These are phyloP conservation scores for Megathymus violae DNA, from an alignment of 1,140 invertebrate genomes.

Conservation along the genomic window DNA sequence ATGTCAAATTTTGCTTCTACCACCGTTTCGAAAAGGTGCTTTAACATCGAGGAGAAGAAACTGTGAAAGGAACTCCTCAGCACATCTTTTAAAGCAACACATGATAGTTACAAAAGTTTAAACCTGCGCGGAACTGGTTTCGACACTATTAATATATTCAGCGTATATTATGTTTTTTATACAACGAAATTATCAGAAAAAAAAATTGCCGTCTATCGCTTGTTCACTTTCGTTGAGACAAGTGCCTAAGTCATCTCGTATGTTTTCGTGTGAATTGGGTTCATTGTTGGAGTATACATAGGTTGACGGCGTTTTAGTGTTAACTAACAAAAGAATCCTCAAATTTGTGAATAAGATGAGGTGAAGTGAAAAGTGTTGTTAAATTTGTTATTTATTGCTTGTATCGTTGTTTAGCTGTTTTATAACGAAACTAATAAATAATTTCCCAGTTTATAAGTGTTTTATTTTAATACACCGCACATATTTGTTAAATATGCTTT, in stretches of 20 bases:
- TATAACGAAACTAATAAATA: conserved; percentile 71
- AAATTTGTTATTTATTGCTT: conserved; percentile 77
- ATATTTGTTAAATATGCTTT: too few species aligned
- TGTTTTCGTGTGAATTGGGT: neutral
- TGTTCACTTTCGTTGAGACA: conserved; percentile 18
- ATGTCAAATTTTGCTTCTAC: too few species aligned
- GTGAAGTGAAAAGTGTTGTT: conserved; percentile 63
- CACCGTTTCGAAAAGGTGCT: too few species aligned
- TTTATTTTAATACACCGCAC: too few species aligned
- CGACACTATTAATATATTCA: too few species aligned
- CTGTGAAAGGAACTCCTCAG: too few species aligned
- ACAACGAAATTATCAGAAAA: too few species aligned
- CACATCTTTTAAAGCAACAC: too few species aligned
- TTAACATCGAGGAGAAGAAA: too few species aligned
- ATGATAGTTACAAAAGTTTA: too few species aligned
- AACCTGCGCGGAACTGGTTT: too few species aligned
- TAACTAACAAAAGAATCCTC: conserved; percentile 50
- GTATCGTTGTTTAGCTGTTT: conserved; percentile 70
- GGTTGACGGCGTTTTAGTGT: conserved; percentile 9
- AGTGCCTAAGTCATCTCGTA: conserved; percentile 8
- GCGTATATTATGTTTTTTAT: too few species aligned
- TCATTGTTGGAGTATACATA: neutral
- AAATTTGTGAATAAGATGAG: conserved; percentile 56
- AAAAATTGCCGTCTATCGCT: neutral
- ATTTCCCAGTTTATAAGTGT: conserved; percentile 55